Conservation (phyloP, 2,888 invertebrate species). For the Erebia ligea region DNA sequence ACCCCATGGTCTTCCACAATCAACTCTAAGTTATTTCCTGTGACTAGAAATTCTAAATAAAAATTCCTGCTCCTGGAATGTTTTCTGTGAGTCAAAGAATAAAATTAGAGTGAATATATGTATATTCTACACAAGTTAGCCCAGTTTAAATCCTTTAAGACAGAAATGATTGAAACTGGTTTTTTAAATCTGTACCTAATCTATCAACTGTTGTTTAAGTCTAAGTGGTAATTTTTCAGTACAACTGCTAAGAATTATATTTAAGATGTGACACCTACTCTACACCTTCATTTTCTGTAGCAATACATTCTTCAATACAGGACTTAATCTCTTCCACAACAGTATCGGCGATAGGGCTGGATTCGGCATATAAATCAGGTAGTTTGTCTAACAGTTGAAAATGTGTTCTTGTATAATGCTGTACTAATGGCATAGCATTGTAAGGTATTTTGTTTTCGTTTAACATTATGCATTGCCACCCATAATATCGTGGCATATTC, state of each 20-base stretch:
- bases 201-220: background rate
- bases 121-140: no score
- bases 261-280: conserved; percentile 71
- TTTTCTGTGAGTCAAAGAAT: no score
- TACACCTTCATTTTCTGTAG: conserved; percentile 83
- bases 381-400: conserved; percentile 83
- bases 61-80: no score
- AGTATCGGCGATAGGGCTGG: conserved; percentile 71
- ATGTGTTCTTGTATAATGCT: conserved; percentile 91
- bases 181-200: no score
- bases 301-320: conserved; percentile 85
- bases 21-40: no score
- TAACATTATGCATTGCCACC: conserved; percentile 86
- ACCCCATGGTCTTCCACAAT: no score
- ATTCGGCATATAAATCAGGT: conserved; percentile 83
- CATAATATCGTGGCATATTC: conserved; percentile 92
- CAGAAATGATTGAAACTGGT: no score
- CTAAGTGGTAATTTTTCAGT: background rate
- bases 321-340: conserved; percentile 80
- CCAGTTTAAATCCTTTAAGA: no score
- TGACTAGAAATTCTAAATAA: no score
- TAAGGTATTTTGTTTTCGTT: conserved; percentile 85
- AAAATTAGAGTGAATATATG: no score
- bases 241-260: background rate
- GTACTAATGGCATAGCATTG: conserved; percentile 86